A percentile compares a stretch with the other conserved stretches of the same genome.
Conservation (phyloP, 2,888 invertebrate species). For the Watsonalla cultraria region DNA sequence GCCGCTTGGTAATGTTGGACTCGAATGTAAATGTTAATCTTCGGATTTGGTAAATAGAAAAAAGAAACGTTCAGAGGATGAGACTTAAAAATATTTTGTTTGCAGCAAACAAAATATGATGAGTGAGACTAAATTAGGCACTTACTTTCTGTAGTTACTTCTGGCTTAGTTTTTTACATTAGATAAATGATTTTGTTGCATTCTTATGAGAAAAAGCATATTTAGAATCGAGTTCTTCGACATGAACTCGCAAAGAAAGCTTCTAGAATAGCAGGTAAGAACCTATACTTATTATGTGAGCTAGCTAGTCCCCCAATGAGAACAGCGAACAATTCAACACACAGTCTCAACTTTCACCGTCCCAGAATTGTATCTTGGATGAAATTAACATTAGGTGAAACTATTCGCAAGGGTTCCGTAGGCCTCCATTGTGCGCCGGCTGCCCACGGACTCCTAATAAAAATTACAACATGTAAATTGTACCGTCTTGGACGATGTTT, state of each 20-base stretch:
- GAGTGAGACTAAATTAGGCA: too few species aligned
- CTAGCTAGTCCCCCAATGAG: conserved; percentile 20
- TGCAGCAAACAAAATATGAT: too few species aligned
- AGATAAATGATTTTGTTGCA: too few species aligned
- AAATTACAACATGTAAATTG: conserved; percentile 75
- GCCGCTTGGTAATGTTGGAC: neutral
- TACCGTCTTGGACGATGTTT: conserved; percentile 59
- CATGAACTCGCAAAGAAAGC: too few species aligned
- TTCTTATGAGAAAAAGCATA: too few species aligned
- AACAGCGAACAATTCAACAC: conserved; percentile 54
- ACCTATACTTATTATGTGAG: neutral
- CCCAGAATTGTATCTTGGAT: conserved; percentile 62
- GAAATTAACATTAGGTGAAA: conserved; percentile 77
- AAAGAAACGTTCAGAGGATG: too few species aligned
- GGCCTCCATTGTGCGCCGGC: conserved; percentile 44
- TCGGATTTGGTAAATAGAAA: too few species aligned
- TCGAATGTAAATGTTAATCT: too few species aligned
- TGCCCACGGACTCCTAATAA: conserved; percentile 64
- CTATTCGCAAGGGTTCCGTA: conserved; percentile 48
- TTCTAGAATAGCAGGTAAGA: neutral
- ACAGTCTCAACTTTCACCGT: conserved; percentile 61
- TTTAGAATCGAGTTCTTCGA: too few species aligned
- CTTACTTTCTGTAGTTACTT: too few species aligned
- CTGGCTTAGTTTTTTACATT: too few species aligned
- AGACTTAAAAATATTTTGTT: too few species aligned